Percentiles rank a stretch among this genome's conserved stretches.
phyloP scores from a whole-genome alignment of 1,140 invertebrate genomes.

The Lordiphosa mommai region DNA sequence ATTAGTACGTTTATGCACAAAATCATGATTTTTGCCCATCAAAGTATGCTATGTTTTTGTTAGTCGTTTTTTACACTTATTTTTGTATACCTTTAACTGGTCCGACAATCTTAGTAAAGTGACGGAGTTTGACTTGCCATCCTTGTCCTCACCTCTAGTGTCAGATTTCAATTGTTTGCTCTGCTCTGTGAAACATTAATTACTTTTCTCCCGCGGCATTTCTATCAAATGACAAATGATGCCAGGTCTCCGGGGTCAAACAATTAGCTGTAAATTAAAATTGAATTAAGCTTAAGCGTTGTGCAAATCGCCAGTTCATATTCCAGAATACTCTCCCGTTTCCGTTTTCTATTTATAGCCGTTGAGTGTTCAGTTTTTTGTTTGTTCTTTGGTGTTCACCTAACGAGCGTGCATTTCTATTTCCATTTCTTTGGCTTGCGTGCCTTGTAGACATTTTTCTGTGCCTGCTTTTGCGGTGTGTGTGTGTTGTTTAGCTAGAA shows the following conservation, averaged over 20 bases:
- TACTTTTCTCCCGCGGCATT: conserved; percentile 25
- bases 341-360: conserved; percentile 1
- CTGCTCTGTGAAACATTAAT: conserved; percentile 22
- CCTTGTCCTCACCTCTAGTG: conserved; percentile 21
- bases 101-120: too few relatives aligned
- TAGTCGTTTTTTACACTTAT: too few relatives aligned
- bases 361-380: conserved; percentile 1
- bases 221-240: conserved; percentile 32
- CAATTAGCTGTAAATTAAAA: conserved; percentile 64
- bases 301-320: conserved; percentile 24
- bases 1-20: too few relatives aligned
- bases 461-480: conserved; percentile 11
- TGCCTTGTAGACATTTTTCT: conserved; percentile 63
- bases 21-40: too few relatives aligned
- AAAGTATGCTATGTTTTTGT: too few relatives aligned
- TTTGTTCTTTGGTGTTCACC: conserved; percentile 32
- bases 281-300: conserved; percentile 44
- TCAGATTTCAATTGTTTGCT: conserved; percentile 35
- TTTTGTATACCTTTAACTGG: too few relatives aligned
- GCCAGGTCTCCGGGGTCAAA: conserved; percentile 18
- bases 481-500: conserved; percentile 11
- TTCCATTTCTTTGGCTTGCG: conserved; percentile 43
- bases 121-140: conserved; percentile 22
- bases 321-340: background rate
- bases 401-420: conserved; percentile 34